A percentile compares a stretch with the other conserved stretches of the same genome.
Conservation (phyloP, 2,113 vertebrate genomes). For the Eidolon helvum region DNA sequence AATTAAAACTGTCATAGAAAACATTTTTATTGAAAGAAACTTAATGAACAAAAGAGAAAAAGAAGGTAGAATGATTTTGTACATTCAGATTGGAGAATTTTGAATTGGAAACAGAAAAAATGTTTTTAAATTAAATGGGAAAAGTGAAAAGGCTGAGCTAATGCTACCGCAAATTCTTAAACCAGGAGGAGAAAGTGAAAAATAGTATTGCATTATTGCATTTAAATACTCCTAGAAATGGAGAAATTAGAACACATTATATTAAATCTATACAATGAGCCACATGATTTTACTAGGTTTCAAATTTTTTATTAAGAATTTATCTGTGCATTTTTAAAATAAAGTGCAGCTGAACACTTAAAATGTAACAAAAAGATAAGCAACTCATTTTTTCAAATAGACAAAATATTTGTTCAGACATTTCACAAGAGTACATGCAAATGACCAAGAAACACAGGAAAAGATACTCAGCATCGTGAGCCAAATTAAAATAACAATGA, state of each 20-base stretch:
- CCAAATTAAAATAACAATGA: background rate
- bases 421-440: background rate
- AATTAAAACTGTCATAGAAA: background rate
- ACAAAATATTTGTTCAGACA: background rate
- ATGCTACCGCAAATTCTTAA: background rate
- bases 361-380: background rate
- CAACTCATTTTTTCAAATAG: background rate
- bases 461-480: background rate
- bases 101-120: background rate
- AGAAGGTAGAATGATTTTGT: background rate
- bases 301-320: background rate
- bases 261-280: background rate
- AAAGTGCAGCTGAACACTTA: background rate
- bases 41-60: background rate
- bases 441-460: background rate
- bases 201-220: background rate
- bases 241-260: background rate
- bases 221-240: background rate
- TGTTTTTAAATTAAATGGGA: background rate
- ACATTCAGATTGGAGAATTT: background rate
- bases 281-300: background rate
- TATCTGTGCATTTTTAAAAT: background rate
- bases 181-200: background rate
- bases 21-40: background rate
- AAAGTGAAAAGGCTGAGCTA: background rate